These are phyloP conservation scores for Coelinius sp. DNA, from an alignment of 2,888 invertebrate genomes.

Conservation along the genomic window DNA sequence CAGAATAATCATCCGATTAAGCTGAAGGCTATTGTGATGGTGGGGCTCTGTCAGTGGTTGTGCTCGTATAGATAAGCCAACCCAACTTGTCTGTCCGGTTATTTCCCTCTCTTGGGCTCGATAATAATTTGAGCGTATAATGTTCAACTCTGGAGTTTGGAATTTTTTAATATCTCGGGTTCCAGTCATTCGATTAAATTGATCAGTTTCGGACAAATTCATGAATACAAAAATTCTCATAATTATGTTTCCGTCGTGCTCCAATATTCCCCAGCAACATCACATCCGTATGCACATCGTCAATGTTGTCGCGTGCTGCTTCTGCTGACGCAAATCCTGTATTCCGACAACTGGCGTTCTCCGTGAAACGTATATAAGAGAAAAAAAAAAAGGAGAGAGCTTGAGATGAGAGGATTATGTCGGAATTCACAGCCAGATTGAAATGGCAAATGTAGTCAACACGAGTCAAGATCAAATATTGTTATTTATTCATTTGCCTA, in stretches of 20 bases:
- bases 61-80: background rate
- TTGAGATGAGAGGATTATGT: background rate
- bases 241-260: slow-evolving; percentile 25
- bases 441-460: slow-evolving; percentile 25
- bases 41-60: background rate
- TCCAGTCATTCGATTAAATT: slow-evolving; percentile 15
- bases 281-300: slow-evolving; percentile 3
- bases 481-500: no score
- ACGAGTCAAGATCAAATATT: no score
- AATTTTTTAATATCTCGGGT: slow-evolving; percentile 40
- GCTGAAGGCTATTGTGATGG: slow-evolving; percentile 57
- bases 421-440: background rate
- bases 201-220: background rate
- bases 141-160: no score
- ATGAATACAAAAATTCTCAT: background rate
- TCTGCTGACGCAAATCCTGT: slow-evolving; percentile 17
- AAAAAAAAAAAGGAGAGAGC: no score
- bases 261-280: background rate
- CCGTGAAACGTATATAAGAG: background rate
- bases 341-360: background rate
- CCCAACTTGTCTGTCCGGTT: slow-evolving; percentile 22
- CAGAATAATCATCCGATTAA: slow-evolving; percentile 68
- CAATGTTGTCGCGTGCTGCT: background rate
- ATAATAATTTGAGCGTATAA: slow-evolving; percentile 44
- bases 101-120: slow-evolving; percentile 36